Conservation (phyloP, 2,113 vertebrate species). For the Clupea harengus region DNA sequence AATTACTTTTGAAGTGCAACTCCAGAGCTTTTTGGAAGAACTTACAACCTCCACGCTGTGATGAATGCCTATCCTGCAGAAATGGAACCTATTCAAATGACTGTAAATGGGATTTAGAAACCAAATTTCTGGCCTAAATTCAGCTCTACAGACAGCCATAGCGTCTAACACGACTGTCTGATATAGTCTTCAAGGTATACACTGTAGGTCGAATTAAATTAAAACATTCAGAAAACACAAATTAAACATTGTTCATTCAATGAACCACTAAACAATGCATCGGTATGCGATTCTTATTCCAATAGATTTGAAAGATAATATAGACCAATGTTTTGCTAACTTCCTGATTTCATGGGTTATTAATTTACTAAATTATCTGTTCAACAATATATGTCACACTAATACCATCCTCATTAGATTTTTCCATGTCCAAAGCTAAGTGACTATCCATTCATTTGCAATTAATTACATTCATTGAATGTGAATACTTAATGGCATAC, state of each 20-base stretch:
- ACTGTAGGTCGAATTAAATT: too few relatives aligned
- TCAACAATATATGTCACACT: background rate
- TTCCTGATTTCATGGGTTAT: background rate
- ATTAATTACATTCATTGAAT: too few relatives aligned
- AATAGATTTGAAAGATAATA: background rate
- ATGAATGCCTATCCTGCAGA: background rate
- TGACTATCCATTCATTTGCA: background rate
- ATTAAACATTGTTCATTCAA: background rate
- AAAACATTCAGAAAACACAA: background rate
- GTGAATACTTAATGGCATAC: background rate
- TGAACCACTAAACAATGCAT: background rate
- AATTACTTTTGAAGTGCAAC: background rate
- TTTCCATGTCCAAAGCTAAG: background rate
- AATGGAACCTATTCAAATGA: background rate
- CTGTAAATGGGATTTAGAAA: background rate
- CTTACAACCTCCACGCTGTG: background rate
- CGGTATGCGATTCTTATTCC: background rate
- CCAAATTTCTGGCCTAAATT: background rate
- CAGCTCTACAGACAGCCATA: background rate
- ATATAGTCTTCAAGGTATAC: background rate
- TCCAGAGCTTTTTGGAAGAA: background rate
- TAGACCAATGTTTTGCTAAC: background rate
- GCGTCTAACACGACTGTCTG: background rate
- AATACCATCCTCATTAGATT: background rate
- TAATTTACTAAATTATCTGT: background rate